A percentile compares a stretch with the other conserved stretches of the same genome.
Evolutionary conservation across 2,888 invertebrate genomes (phyloP).

Genomic region (Ischnura elegans): DNA sequence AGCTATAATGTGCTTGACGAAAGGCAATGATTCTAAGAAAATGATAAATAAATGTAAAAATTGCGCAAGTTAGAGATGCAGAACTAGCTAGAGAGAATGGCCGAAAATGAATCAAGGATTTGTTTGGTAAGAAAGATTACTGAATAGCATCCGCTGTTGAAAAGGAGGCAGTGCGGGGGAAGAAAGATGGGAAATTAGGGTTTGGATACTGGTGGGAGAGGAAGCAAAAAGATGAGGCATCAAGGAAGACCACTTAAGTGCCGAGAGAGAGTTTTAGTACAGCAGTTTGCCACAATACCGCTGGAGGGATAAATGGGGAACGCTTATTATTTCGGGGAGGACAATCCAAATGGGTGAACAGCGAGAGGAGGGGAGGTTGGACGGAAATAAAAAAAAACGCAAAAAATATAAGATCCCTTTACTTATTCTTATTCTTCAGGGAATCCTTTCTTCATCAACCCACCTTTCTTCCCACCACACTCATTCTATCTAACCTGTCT

Average conservation of each 20-base stretch:
- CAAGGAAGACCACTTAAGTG: not conserved
- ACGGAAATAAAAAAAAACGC: not conserved
- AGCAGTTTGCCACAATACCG: constrained; percentile 55
- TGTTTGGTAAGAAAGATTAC: not conserved
- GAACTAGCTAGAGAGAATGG: not conserved
- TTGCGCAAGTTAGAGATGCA: no score
- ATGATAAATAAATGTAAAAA: not conserved
- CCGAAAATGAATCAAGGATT: not conserved
- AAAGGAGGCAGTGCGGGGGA: not conserved
- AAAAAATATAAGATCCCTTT: not conserved
- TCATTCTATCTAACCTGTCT: not conserved
- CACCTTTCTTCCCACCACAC: not conserved
- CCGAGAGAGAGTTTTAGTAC: not conserved
- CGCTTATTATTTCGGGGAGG: constrained; percentile 54
- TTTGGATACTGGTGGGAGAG: not conserved
- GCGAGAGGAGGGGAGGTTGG: no score
- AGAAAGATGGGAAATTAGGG: not conserved
- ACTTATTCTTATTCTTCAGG: constrained; percentile 48
- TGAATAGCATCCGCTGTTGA: not conserved
- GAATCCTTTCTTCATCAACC: not conserved
- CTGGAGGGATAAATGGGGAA: constrained; percentile 19
- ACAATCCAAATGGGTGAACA: not conserved
- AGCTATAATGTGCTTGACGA: not conserved
- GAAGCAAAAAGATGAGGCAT: not conserved
- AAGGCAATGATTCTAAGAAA: not conserved